A percentile compares a stretch with the other conserved stretches of the same genome.
Evolutionary conservation across 1,140 invertebrate genomes (phyloP).

Genomic region (Ericerus pela): DNA sequence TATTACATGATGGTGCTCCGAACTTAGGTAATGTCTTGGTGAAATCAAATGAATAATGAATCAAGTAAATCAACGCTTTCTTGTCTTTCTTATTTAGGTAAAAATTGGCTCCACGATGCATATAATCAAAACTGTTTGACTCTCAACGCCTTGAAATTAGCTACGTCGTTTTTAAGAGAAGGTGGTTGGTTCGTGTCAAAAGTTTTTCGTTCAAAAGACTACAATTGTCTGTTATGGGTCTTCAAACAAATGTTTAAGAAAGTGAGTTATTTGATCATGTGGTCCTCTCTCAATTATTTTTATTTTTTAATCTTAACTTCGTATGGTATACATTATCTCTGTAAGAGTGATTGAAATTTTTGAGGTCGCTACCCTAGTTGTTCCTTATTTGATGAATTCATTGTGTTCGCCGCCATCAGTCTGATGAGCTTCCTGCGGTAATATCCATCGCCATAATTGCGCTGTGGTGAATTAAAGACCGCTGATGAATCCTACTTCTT

Average conservation of each 20-base stretch:
- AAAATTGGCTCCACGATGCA: slow-evolving; percentile 95
- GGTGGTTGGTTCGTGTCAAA: slow-evolving; percentile 98
- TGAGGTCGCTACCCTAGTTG: neutral
- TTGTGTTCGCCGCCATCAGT: too few relatives aligned
- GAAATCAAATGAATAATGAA: too few relatives aligned
- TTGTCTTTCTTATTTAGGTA: slow-evolving; percentile 26
- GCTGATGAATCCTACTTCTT: too few relatives aligned
- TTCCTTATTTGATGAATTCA: too few relatives aligned
- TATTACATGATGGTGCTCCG: slow-evolving; percentile 94
- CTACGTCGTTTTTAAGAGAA: slow-evolving; percentile 75
- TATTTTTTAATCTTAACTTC: neutral
- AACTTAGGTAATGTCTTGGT: slow-evolving; percentile 71
- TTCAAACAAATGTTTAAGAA: slow-evolving; percentile 92
- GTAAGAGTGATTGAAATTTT: neutral
- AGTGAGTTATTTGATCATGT: slow-evolving; percentile 25
- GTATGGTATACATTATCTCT: neutral
- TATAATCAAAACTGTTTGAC: slow-evolving; percentile 86
- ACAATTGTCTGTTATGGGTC: slow-evolving; percentile 86
- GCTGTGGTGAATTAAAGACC: too few relatives aligned
- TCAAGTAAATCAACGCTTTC: too few relatives aligned
- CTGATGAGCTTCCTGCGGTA: too few relatives aligned
- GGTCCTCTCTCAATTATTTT: neutral
- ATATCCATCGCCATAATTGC: too few relatives aligned
- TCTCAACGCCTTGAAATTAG: slow-evolving; percentile 80
- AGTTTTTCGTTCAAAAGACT: slow-evolving; percentile 97